Evolutionary conservation across 1,140 invertebrate species (phyloP).

Genomic region (Bombus balteatus): DNA sequence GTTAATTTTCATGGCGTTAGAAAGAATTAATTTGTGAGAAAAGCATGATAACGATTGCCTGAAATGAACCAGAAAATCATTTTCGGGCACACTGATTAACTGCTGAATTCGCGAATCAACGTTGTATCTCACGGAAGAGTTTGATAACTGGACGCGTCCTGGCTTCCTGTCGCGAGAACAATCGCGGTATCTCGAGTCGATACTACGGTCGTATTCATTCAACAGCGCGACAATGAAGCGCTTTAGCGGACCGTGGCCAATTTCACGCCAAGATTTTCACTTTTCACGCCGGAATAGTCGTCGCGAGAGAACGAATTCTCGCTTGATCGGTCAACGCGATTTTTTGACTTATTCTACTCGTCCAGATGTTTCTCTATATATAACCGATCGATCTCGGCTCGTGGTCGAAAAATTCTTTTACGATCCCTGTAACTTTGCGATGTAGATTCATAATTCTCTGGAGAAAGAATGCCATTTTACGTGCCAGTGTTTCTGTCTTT

Average conservation of each 20-base stretch:
- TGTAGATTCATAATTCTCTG: background rate
- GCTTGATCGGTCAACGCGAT: slow-evolving; percentile 30
- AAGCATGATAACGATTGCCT: background rate
- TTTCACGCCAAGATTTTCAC: slow-evolving; percentile 76
- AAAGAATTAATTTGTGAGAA: too few relatives aligned
- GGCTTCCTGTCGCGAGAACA: slow-evolving; percentile 18
- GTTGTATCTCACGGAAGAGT: background rate
- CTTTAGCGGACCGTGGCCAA: slow-evolving; percentile 70
- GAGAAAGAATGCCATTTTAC: too few relatives aligned
- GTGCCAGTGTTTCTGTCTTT: too few relatives aligned
- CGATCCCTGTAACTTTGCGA: background rate
- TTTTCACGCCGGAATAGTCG: slow-evolving; percentile 58
- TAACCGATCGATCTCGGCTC: background rate
- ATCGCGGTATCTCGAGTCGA: slow-evolving; percentile 39
- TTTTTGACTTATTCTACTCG: too few relatives aligned
- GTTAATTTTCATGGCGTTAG: too few relatives aligned
- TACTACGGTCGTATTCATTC: slow-evolving; percentile 2
- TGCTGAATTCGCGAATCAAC: background rate
- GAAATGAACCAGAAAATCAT: background rate
- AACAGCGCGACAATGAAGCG: slow-evolving; percentile 25
- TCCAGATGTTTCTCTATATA: background rate
- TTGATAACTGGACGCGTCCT: slow-evolving; percentile 11
- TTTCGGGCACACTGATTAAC: slow-evolving; percentile 4
- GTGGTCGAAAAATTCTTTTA: background rate
- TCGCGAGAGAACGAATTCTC: slow-evolving; percentile 32